Conservation (phyloP, 2,888 invertebrate genomes). For the Ligdia adustata region DNA sequence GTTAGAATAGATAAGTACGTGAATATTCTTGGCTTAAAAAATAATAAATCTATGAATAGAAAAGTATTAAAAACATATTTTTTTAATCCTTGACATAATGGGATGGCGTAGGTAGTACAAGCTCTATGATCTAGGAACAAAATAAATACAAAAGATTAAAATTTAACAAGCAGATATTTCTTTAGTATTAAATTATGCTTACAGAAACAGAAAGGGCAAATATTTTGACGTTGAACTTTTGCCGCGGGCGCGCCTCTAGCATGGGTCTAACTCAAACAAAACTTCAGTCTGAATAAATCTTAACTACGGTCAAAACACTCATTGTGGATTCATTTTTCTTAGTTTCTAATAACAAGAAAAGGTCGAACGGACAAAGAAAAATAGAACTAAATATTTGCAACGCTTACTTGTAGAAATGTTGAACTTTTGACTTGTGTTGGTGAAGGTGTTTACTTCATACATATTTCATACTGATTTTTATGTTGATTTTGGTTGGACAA, state of each 20-base stretch:
- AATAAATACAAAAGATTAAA: slow-evolving; percentile 4
- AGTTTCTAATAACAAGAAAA: neutral
- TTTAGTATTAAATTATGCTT: slow-evolving; percentile 9
- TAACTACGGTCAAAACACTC: slow-evolving; percentile 6
- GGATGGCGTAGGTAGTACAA: neutral
- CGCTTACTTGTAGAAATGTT: too few species aligned
- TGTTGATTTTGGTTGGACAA: too few species aligned
- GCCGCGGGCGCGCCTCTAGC: slow-evolving; percentile 4
- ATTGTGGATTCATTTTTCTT: slow-evolving; percentile 3
- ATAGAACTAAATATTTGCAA: slow-evolving; percentile 4
- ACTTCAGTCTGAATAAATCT: slow-evolving; percentile 7
- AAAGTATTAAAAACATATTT: too few species aligned
- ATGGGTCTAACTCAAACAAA: slow-evolving; percentile 13
- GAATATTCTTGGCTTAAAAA: too few species aligned
- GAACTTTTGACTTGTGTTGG: too few species aligned
- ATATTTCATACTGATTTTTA: too few species aligned
- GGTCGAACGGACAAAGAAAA: neutral
- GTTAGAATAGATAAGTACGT: too few species aligned
- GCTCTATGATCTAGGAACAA: slow-evolving; percentile 7
- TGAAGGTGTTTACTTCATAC: too few species aligned
- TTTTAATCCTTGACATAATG: too few species aligned
- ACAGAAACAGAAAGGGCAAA: slow-evolving; percentile 13
- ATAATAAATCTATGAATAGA: too few species aligned
- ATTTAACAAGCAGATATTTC: slow-evolving; percentile 1
- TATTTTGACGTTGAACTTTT: slow-evolving; percentile 20